These are phyloP conservation scores for Pseudopipra pipra DNA, from an alignment of 2,113 vertebrate genomes.

Conservation along the genomic window DNA sequence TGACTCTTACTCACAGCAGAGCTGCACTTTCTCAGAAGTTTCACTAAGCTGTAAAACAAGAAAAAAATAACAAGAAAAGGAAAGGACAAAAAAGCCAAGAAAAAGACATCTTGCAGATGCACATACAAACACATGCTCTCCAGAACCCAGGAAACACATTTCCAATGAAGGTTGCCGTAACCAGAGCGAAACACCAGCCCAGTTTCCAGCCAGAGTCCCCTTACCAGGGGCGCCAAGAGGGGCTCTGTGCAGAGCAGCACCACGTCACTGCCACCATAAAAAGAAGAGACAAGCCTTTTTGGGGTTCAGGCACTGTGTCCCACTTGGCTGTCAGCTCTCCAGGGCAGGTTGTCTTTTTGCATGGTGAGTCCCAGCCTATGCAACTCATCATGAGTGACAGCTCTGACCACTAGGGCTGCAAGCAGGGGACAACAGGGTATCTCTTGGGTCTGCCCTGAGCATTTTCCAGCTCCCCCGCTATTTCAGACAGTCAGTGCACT, in stretches of 20 bases:
- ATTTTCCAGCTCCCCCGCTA: neutral
- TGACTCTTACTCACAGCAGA: conserved; percentile 43
- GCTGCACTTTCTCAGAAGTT: neutral
- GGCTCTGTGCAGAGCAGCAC: neutral
- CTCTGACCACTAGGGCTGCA: neutral
- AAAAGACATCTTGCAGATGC: neutral
- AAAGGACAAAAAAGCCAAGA: neutral
- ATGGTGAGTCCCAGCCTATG: neutral
- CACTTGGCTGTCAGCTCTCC: neutral
- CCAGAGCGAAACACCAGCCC: neutral
- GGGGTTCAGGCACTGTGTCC: neutral
- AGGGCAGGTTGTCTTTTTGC: rapidly evolving
- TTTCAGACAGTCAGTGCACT: neutral
- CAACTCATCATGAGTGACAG: rapidly evolving
- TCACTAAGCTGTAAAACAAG: neutral
- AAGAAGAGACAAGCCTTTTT: neutral
- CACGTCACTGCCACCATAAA: rapidly evolving
- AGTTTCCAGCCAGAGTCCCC: neutral
- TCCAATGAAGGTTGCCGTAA: neutral
- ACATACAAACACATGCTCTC: rapidly evolving
- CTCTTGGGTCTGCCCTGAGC: neutral
- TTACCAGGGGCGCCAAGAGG: neutral
- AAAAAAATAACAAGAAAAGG: neutral
- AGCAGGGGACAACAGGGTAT: rapidly evolving
- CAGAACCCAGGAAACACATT: neutral